A percentile compares a stretch with the other conserved stretches of the same genome.
These are phyloP conservation scores for Parochlus steinenii DNA, from an alignment of 2,888 invertebrate species.

Conservation along the genomic window DNA sequence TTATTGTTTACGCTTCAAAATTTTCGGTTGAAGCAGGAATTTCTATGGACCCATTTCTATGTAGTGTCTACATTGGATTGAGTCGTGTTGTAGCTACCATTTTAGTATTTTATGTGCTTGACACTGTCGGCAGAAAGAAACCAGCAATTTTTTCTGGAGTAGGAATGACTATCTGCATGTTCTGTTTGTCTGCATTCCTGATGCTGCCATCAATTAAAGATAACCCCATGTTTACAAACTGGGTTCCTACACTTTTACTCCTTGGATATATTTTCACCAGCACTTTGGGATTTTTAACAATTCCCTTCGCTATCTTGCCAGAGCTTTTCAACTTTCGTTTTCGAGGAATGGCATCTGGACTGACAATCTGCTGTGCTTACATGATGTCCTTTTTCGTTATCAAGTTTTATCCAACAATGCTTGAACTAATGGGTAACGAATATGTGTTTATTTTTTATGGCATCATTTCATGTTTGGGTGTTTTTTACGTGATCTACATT, in stretches of 20 bases:
- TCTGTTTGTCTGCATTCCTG: constrained; percentile 32
- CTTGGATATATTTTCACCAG: constrained; percentile 39
- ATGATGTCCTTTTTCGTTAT: constrained; percentile 40
- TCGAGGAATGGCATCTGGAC: constrained; percentile 40
- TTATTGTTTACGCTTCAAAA: constrained; percentile 44
- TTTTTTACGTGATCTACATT: constrained; percentile 35
- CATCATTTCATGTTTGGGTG: constrained; percentile 34
- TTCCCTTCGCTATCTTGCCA: constrained; percentile 50
- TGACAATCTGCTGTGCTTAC: constrained; percentile 39
- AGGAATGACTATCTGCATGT: constrained; percentile 37
- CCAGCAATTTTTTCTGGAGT: constrained; percentile 39
- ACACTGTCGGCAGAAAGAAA: constrained; percentile 36
- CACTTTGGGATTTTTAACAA: constrained; percentile 39
- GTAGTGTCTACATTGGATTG: constrained; percentile 39
- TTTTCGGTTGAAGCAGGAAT: constrained; percentile 38
- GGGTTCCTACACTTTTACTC: constrained; percentile 35
- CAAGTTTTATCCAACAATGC: constrained; percentile 41
- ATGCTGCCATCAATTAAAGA: constrained; percentile 17
- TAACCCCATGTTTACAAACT: constrained; percentile 28
- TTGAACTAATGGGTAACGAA: constrained; percentile 33
- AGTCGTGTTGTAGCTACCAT: constrained; percentile 37
- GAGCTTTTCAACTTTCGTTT: constrained; percentile 40
- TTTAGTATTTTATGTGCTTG: constrained; percentile 38
- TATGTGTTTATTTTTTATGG: constrained; percentile 40
- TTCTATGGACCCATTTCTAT: constrained; percentile 38